Evolutionary conservation across 2,113 vertebrate species (phyloP).

Genomic region (Saccopteryx leptura): DNA sequence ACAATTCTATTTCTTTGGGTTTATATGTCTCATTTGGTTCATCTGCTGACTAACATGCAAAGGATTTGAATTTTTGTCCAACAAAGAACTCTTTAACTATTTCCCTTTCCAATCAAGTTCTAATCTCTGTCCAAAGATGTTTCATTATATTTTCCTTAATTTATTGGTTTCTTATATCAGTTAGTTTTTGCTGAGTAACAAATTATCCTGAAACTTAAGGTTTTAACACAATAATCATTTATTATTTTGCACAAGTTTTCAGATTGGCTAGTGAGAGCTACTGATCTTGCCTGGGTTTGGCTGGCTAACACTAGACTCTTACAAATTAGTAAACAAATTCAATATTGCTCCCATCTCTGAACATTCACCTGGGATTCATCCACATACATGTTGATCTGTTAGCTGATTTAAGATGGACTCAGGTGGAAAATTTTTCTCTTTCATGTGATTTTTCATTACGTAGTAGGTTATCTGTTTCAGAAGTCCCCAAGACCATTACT

Average conservation of each 20-base stretch:
- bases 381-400: background rate
- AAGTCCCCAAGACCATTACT: background rate
- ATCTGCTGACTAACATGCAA: background rate
- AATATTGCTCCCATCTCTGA: background rate
- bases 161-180: background rate
- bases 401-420: background rate
- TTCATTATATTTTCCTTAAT: background rate
- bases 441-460: background rate
- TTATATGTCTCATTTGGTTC: background rate
- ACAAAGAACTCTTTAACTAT: background rate
- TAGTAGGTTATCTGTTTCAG: background rate
- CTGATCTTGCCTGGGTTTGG: background rate
- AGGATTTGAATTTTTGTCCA: background rate
- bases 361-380: background rate
- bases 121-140: conserved; percentile 38
- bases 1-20: background rate
- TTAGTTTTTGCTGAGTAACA: background rate
- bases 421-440: background rate
- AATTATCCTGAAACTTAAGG: background rate
- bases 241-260: background rate
- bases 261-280: background rate
- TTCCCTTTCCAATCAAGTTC: conserved; percentile 4
- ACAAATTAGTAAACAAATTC: background rate
- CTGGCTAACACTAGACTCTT: background rate
- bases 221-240: background rate